A percentile compares a stretch with the other conserved stretches of the same genome.
Conservation (phyloP, 1,140 invertebrate species). For the Drosophila mojavensis region DNA sequence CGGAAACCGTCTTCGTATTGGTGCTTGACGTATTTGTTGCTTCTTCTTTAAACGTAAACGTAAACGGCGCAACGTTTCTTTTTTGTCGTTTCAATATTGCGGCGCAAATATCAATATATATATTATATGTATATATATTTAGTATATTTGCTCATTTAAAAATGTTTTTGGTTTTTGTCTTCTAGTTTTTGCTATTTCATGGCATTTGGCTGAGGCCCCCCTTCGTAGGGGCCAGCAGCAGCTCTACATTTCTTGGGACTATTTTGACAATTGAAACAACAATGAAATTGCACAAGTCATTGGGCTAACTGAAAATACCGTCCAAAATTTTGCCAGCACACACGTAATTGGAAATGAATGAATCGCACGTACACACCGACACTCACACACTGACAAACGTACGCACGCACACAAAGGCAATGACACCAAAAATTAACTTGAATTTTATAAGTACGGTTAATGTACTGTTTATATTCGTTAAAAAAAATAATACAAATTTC, state of each 20-base stretch:
- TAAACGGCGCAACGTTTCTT: constrained; percentile 52
- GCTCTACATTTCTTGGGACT: constrained; percentile 68
- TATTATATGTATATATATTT: constrained; percentile 21
- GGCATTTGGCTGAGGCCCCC: constrained; percentile 65
- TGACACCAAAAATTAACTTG: constrained; percentile 42
- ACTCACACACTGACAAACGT: constrained; percentile 51
- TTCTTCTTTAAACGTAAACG: constrained; percentile 40
- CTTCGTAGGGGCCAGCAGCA: constrained; percentile 66
- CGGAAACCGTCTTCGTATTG: constrained; percentile 29
- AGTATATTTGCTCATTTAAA: constrained; percentile 18
- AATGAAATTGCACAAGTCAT: constrained; percentile 59
- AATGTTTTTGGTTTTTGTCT: constrained; percentile 24
- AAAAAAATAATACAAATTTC: constrained; percentile 30
- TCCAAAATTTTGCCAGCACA: constrained; percentile 46
- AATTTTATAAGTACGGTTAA: background rate
- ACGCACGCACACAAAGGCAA: constrained; percentile 51
- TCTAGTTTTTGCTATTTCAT: constrained; percentile 46
- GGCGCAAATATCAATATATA: constrained; percentile 50
- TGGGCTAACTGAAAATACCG: constrained; percentile 41
- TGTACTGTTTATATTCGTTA: background rate
- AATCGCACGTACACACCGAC: constrained; percentile 56
- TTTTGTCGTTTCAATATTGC: constrained; percentile 46
- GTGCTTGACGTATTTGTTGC: constrained; percentile 57
- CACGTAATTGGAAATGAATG: constrained; percentile 77
- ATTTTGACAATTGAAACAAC: constrained; percentile 57